Evolutionary conservation across 1,140 invertebrate genomes (phyloP).

Genomic region (Pararge aegeria): DNA sequence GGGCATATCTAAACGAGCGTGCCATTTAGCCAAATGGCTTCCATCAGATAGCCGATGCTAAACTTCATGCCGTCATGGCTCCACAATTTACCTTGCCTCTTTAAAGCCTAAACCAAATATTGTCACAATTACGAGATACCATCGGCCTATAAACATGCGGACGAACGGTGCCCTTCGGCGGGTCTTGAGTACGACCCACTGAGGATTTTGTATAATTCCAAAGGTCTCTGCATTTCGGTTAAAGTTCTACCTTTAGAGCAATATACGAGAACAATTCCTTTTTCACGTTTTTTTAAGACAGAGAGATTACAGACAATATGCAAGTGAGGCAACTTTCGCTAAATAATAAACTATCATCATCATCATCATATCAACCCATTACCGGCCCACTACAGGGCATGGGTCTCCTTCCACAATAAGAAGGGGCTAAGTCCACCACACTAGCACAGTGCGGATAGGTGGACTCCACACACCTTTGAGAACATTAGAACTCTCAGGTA

Average conservation of each 20-base stretch:
- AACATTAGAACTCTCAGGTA: too few relatives aligned
- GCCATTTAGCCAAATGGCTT: constrained; percentile 28
- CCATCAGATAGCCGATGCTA: constrained; percentile 45
- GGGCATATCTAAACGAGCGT: constrained; percentile 13
- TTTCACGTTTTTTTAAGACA: too few relatives aligned
- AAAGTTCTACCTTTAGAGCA: background rate
- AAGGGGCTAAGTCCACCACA: too few relatives aligned
- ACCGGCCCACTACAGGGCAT: too few relatives aligned
- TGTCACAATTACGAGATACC: constrained; percentile 75
- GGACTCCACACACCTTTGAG: too few relatives aligned
- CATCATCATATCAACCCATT: too few relatives aligned
- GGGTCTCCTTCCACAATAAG: too few relatives aligned
- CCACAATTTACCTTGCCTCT: constrained; percentile 59
- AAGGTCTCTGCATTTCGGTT: constrained; percentile 20
- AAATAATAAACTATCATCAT: too few relatives aligned
- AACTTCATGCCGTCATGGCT: constrained; percentile 49
- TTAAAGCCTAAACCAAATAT: constrained; percentile 70
- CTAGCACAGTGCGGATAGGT: too few relatives aligned
- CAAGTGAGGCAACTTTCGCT: too few relatives aligned
- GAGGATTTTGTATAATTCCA: constrained; percentile 26
- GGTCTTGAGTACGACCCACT: constrained; percentile 36
- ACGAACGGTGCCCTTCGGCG: constrained; percentile 59
- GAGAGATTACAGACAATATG: too few relatives aligned
- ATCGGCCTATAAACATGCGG: constrained; percentile 68
- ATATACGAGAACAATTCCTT: too few relatives aligned